Percentiles rank a stretch among this genome's conserved stretches.
Evolutionary conservation across 2,113 vertebrate genomes (phyloP).

Genomic region (Alces alces): DNA sequence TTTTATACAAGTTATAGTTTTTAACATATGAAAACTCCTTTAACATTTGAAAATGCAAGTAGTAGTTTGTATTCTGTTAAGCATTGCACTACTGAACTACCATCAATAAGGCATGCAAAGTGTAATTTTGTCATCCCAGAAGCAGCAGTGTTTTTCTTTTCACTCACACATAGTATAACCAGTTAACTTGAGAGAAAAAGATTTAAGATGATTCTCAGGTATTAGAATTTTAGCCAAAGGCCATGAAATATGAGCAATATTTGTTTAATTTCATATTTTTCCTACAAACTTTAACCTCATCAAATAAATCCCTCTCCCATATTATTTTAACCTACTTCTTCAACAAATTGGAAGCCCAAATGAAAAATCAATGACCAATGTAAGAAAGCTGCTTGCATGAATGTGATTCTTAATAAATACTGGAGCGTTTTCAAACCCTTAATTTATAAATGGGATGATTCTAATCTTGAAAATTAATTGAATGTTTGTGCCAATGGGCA

Average conservation of each 20-base stretch:
- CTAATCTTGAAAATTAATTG: conserved; percentile 9
- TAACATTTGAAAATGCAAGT: not conserved
- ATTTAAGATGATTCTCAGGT: not conserved
- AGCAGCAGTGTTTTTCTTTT: not conserved
- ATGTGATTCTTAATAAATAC: not conserved
- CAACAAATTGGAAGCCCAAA: not conserved
- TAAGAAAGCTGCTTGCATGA: not conserved
- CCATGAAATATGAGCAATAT: not conserved
- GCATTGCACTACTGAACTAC: not conserved
- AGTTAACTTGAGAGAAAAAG: not conserved
- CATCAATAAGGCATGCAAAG: not conserved
- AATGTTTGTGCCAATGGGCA: not conserved
- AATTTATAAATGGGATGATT: conserved; percentile 10
- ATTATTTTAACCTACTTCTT: not conserved
- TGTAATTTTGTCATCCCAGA: not conserved
- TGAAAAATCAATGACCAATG: not conserved
- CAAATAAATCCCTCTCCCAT: not conserved
- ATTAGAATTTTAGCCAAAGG: not conserved
- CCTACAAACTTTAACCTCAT: not conserved
- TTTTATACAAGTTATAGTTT: not conserved
- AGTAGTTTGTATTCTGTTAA: not conserved
- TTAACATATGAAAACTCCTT: not conserved
- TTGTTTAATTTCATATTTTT: not conserved
- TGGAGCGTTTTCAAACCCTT: not conserved
- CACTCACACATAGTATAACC: not conserved